A percentile compares a stretch with the other conserved stretches of the same genome.
Evolutionary conservation across 2,113 vertebrate genomes (phyloP).

Genomic region (Ciconia boyciana): DNA sequence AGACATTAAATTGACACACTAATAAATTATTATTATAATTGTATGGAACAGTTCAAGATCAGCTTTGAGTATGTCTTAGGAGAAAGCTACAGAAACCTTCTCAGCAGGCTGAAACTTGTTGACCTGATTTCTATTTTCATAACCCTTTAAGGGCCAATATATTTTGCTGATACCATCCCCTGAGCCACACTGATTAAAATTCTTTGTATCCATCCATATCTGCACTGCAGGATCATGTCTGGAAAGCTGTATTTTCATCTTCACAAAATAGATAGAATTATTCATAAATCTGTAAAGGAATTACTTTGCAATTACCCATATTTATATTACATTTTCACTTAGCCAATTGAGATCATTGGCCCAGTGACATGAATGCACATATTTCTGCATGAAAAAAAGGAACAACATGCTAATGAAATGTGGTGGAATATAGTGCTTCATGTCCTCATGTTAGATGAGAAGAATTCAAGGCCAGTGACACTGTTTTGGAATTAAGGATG

Average conservation of each 20-base stretch:
- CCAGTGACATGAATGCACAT: not conserved
- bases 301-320: not conserved
- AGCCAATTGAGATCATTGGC: not conserved
- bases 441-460: not conserved
- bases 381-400: not conserved
- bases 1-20: not conserved
- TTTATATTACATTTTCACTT: not conserved
- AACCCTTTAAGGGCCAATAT: not conserved
- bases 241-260: not conserved
- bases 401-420: not conserved
- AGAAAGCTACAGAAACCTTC: not conserved
- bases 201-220: not conserved
- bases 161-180: not conserved
- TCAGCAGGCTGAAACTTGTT: not conserved
- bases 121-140: not conserved
- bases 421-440: not conserved
- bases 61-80: not conserved
- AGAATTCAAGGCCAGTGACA: not conserved
- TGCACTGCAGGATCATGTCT: not conserved
- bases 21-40: not conserved
- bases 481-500: not conserved
- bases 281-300: not conserved
- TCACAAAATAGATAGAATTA: not conserved
- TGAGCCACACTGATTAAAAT: not conserved
- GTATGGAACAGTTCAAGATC: not conserved